Percentiles rank a stretch among this genome's conserved stretches.
These are phyloP conservation scores for Bambusicola thoracicus DNA, from an alignment of 2,113 vertebrate genomes.

Conservation along the genomic window DNA sequence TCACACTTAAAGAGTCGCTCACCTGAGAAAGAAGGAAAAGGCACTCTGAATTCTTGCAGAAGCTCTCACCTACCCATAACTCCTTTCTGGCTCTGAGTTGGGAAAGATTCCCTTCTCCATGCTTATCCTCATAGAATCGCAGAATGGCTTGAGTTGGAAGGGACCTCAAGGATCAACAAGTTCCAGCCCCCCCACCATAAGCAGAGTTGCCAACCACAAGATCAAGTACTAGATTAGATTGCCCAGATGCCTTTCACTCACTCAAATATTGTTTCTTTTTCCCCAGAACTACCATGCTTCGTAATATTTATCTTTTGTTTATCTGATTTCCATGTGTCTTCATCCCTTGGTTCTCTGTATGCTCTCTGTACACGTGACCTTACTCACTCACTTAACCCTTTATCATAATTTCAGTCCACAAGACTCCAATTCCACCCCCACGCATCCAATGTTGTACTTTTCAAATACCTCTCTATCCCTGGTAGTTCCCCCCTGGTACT, in stretches of 20 bases:
- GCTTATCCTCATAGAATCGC: neutral
- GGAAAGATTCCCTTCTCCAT: neutral
- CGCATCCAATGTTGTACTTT: neutral
- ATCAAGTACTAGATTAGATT: too few species aligned
- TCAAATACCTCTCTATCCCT: neutral
- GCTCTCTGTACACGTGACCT: neutral
- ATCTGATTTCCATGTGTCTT: neutral
- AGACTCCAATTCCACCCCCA: neutral
- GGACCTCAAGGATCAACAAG: too few species aligned
- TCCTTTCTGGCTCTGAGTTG: neutral
- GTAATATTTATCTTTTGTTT: neutral
- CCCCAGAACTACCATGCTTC: too few species aligned
- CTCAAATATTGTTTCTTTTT: neutral
- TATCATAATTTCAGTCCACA: neutral
- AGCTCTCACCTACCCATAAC: neutral
- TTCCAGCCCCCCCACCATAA: too few species aligned
- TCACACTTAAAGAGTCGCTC: conserved; percentile 72
- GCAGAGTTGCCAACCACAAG: too few species aligned
- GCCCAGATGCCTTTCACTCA: neutral
- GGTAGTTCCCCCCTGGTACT: neutral
- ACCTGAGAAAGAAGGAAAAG: conserved; percentile 30
- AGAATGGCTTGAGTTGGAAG: too few species aligned
- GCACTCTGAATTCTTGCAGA: neutral
- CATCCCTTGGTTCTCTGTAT: neutral
- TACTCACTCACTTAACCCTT: neutral